Evolutionary conservation across 2,113 vertebrate genomes (phyloP), one percentile per base, ranked within the genome.

Genomic region (Eupsittula cactorum): DNA sequence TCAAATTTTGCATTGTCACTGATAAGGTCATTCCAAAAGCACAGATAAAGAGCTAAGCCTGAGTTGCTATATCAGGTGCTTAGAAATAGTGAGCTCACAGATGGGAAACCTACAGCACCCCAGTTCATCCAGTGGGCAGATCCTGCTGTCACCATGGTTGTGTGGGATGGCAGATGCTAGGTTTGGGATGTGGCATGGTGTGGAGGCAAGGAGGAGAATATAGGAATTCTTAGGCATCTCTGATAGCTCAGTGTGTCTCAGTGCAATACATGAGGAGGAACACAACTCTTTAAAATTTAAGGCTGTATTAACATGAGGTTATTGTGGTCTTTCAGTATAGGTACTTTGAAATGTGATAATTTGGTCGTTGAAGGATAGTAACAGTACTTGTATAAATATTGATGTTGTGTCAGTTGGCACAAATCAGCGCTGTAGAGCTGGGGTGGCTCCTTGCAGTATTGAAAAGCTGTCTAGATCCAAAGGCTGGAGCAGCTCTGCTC

Each of bases 251-350:
- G 65, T 1, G 1, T 42, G 21, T 16, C 14, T 53, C 21, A 55
- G 42, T 10, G n/a, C 24, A 28, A 0, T 5, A 33, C 1, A 0
- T 31, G 16, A 59, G 62, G 74, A 91, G 28, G 41, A 70, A 3
- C 8, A 1, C 1, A 2, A 52, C 69, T 85, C 1, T 82, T 93
- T 71, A 83, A 88, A 84, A 71, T 84, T 74, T 71, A 41, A 94
- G 90, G 31, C 41, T 81, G 50, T 6, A 1, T 86, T 88, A 62
- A 75, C 81, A 37, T 70, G 41, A 15, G 69, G 49, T 65, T 23
- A 33, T 60, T 91, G 89, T 64, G 47, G 60, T 85, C 91, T 92
- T 95, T 86, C 93, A 89, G 85, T 73, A 62, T 16, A 89, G 78
- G 65, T 55, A 81, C 65, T 94, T 76, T 75, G 94, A 85, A 91